Conservation (phyloP, 2,888 invertebrate species). For the Drosophila picticornis region DNA sequence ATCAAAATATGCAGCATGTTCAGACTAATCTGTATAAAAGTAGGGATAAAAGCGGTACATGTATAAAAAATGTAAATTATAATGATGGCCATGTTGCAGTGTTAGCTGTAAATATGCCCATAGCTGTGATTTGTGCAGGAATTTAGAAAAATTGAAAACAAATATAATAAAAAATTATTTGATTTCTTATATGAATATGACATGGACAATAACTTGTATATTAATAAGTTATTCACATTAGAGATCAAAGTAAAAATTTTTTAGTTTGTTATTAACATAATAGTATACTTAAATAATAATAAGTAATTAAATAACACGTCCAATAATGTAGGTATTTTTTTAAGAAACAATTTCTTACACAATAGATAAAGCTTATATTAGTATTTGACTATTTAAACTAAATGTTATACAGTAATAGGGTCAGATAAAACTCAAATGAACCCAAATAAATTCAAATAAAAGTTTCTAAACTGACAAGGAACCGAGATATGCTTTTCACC, state of each 20-base stretch:
- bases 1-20: constrained; percentile 24
- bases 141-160: neutral
- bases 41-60: neutral
- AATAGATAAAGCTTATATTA: neutral
- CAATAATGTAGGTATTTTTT: neutral
- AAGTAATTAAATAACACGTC: neutral
- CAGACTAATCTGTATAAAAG: neutral
- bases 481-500: neutral
- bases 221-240: neutral
- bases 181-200: neutral
- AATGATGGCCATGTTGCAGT: neutral
- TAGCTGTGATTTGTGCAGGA: neutral
- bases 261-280: neutral
- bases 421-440: neutral
- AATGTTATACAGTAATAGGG: neutral
- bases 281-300: neutral
- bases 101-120: neutral
- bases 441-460: neutral
- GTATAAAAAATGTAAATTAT: neutral
- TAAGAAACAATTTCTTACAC: neutral
- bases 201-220: neutral
- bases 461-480: neutral
- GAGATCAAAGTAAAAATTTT: neutral
- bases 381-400: neutral
- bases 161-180: neutral